A percentile compares a stretch with the other conserved stretches of the same genome.
Conservation (phyloP, 2,888 invertebrate genomes). For the Nebria salina region DNA sequence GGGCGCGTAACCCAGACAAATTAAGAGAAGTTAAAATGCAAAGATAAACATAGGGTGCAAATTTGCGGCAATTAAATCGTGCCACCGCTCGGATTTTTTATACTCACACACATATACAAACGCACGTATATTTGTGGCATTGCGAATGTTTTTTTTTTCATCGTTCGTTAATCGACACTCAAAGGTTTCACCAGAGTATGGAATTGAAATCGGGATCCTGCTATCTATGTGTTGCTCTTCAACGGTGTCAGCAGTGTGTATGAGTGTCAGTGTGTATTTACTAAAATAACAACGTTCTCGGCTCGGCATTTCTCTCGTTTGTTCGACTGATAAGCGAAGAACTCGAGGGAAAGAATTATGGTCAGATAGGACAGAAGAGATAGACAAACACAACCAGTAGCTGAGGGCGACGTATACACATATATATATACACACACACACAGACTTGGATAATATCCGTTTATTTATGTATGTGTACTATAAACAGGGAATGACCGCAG, state of each 20-base stretch:
- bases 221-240: too few species aligned
- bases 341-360: constrained; percentile 3
- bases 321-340: constrained; percentile 16
- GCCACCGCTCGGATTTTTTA: constrained; percentile 5
- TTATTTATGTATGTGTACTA: constrained; percentile 5
- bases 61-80: constrained; percentile 12
- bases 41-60: constrained; percentile 11
- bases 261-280: constrained; percentile 4
- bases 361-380: constrained; percentile 14
- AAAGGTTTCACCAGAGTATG: neutral
- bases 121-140: constrained; percentile 2
- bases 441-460: neutral
- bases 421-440: neutral
- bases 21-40: constrained; percentile 13
- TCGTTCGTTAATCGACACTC: constrained; percentile 14
- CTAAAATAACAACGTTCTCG: constrained; percentile 4
- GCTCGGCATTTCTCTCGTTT: constrained; percentile 2
- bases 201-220: neutral
- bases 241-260: neutral
- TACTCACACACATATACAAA: neutral
- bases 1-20: neutral
- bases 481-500: neutral
- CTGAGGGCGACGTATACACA: neutral
- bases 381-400: constrained; percentile 10
- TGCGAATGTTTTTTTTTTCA: neutral